Conservation (phyloP, 2,888 invertebrate species). For the Hyppa rectilinea region DNA sequence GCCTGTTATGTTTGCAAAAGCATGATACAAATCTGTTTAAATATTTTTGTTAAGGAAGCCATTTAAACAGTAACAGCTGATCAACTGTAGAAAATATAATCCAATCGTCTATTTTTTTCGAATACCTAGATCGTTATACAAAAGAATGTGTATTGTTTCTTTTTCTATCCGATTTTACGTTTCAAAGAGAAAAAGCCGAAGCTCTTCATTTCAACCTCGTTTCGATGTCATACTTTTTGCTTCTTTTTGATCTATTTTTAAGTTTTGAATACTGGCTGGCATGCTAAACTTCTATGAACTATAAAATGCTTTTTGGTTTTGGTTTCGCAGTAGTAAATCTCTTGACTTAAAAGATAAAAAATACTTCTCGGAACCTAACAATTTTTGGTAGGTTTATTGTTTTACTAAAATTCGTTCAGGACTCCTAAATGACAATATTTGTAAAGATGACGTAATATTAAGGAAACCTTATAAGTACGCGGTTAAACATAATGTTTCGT, state of each 20-base stretch:
- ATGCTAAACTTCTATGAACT: conserved; percentile 41
- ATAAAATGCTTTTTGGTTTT: conserved; percentile 36
- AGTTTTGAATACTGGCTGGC: conserved; percentile 15
- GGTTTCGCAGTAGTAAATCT: conserved; percentile 3
- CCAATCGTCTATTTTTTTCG: neutral
- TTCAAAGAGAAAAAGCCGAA: conserved; percentile 30
- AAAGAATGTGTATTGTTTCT: conserved; percentile 18
- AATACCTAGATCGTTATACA: conserved; percentile 3
- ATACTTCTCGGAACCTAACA: conserved; percentile 21
- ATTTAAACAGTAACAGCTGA: conserved; percentile 20
- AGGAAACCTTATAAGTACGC: conserved; percentile 31
- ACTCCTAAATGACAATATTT: conserved; percentile 9
- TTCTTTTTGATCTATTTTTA: conserved; percentile 10
- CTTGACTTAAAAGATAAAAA: conserved; percentile 2
- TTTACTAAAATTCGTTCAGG: neutral
- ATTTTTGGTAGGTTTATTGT: conserved; percentile 4
- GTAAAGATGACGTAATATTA: neutral
- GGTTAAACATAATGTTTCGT: conserved; percentile 54
- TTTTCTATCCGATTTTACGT: conserved; percentile 13
- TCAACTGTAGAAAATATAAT: conserved; percentile 34
- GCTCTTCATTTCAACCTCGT: conserved; percentile 28
- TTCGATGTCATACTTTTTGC: conserved; percentile 22
- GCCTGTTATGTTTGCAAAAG: conserved; percentile 11
- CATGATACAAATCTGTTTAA: conserved; percentile 25
- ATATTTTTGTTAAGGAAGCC: conserved; percentile 13